phyloP scores from a whole-genome alignment of 30 jellyfish, hydroid and myxozoan species.

The Pseudorhiza aurosa region DNA sequence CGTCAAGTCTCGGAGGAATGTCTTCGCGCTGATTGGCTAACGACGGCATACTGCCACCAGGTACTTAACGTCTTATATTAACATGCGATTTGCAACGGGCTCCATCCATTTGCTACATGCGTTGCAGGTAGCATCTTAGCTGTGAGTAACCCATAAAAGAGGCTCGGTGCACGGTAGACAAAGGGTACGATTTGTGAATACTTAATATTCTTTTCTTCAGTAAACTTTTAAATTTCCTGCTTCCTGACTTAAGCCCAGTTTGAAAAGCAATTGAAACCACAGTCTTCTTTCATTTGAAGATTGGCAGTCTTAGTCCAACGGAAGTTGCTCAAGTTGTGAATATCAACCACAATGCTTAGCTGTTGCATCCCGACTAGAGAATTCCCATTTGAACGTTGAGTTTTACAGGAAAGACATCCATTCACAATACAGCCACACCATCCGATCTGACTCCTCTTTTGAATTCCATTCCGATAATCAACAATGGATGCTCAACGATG shows the following conservation, averaged over 20 bases:
- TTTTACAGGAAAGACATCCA: constrained; percentile 64
- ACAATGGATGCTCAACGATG: background rate
- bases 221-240: constrained; percentile 82
- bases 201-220: constrained; percentile 77
- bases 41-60: background rate
- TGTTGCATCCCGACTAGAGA: constrained; percentile 41
- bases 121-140: background rate
- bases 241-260: constrained; percentile 85
- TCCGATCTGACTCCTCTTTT: constrained; percentile 44
- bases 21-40: constrained; percentile 67
- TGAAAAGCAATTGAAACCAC: constrained; percentile 86
- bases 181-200: constrained; percentile 63
- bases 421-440: constrained; percentile 39
- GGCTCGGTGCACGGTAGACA: constrained; percentile 51
- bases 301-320: constrained; percentile 79
- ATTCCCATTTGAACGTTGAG: constrained; percentile 43
- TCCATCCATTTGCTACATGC: background rate
- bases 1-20: constrained; percentile 33
- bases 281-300: constrained; percentile 67
- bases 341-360: constrained; percentile 68
- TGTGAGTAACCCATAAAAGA: constrained; percentile 5
- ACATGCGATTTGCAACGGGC: background rate
- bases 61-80: background rate
- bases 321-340: constrained; percentile 83
- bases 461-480: constrained; percentile 15